Percentiles rank a stretch among this genome's conserved stretches.
phyloP scores from a whole-genome alignment of 2,113 vertebrate species.

The Charina bottae region DNA sequence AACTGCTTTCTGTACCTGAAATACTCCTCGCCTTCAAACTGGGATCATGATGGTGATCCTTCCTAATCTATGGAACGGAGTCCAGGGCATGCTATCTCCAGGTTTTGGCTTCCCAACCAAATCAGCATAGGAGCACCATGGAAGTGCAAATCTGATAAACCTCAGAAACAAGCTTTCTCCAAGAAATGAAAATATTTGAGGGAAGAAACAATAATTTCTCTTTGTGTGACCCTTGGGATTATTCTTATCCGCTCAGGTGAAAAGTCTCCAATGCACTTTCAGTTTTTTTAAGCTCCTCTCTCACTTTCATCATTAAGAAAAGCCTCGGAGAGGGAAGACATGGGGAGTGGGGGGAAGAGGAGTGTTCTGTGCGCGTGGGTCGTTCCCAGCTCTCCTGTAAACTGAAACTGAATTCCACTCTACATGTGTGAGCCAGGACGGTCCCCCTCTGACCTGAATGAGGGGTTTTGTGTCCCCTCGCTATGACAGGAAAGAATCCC shows the following conservation, averaged over 20 bases:
- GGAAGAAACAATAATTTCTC: not conserved
- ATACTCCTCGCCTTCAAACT: not conserved
- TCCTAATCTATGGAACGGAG: not conserved
- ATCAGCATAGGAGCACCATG: not conserved
- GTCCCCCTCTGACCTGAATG: slow-evolving; percentile 29
- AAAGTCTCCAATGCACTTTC: slow-evolving; percentile 3
- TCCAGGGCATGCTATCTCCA: not conserved
- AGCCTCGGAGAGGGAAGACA: not conserved
- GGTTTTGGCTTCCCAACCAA: not conserved
- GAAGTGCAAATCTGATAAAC: not conserved
- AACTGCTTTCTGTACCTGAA: not conserved
- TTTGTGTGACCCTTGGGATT: not conserved
- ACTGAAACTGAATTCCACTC: not conserved
- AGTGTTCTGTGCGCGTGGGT: not conserved
- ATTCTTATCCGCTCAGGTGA: not conserved
- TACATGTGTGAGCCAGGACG: slow-evolving; percentile 16
- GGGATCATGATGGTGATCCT: not conserved
- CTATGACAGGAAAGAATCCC: slow-evolving; percentile 12
- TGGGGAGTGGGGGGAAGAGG: not conserved
- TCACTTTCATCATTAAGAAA: too few species aligned
- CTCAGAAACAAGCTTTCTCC: not conserved
- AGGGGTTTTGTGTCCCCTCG: not conserved
- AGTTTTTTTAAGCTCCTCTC: not conserved
- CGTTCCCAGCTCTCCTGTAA: not conserved
- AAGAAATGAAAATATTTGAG: not conserved